Base-by-base conservation (phyloP, 2,888 invertebrate species). In the Synergus laeviventris region DNA sequence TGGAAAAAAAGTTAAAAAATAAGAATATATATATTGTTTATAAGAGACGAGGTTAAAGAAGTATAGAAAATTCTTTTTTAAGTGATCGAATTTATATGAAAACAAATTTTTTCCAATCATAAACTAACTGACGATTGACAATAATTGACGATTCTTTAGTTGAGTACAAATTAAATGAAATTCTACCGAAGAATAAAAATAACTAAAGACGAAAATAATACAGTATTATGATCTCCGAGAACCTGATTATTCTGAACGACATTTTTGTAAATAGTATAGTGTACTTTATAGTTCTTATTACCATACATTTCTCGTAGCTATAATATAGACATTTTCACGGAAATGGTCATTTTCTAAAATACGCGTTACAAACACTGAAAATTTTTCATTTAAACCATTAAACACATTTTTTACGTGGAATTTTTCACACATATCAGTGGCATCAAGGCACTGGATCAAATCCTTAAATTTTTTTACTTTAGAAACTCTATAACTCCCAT, bases 81-180 rank as follows among this genome's bases (percentile, higher is more conserved):
- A n/a, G 36, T 70, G 36, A 49, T 3, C 31, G 12, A 11, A 24
- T 70, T 70, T 70, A 70, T 70, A 54, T 31, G 12, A 70, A 18
- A 18, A 38, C n/a, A 1, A 11, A n/a, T 45, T 49, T 66, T 62
- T 62, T 11, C 31, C 24, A 70, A 9, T 70, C 18, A 62, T 16
- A 18, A 62, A 62, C 18, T n/a, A n/a, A n/a, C n/a, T n/a, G 11
- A 56, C 12, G 4, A 3, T 18, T 21, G 2, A 56, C 8, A 1
- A 56, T 21, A n/a, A n/a, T n/a, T 21, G 1, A 59, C 9, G 7
- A 59, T 24, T 59, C 9, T 18, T 54, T 54, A 18, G 18, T 18
- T 18, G 54, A 54, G 9, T 2, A 49, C n/a, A 49, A 14, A n/a
- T n/a, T 1, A 49, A 49, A n/a, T 49, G 2, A 49, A n/a, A 49